Percentiles rank a stretch among this genome's conserved stretches.
Conservation (phyloP, 2,888 invertebrate genomes). For the Eulithis prunata region DNA sequence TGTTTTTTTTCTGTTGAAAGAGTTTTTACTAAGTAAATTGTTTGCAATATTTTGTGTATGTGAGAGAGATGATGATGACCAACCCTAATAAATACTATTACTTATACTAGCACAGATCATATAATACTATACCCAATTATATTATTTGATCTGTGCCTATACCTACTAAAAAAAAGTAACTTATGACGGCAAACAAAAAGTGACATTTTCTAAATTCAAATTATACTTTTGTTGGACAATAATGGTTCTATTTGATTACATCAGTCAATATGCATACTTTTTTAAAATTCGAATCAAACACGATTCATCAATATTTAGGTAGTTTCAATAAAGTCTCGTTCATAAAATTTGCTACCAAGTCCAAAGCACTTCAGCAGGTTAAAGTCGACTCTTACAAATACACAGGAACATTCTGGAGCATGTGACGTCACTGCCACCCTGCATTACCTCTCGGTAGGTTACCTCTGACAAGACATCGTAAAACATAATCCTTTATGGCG, state of each 20-base stretch:
- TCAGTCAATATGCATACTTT: too few species aligned
- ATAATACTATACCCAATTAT: too few species aligned
- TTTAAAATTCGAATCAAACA: too few species aligned
- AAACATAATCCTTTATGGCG: slow-evolving; percentile 42
- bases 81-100: too few species aligned
- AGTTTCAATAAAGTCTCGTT: not conserved
- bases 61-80: too few species aligned
- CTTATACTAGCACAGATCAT: too few species aligned
- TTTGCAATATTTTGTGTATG: too few species aligned
- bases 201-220: not conserved
- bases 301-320: too few species aligned
- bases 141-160: too few species aligned
- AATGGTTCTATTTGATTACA: too few species aligned
- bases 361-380: slow-evolving; percentile 6
- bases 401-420: slow-evolving; percentile 4
- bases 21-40: too few species aligned
- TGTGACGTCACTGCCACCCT: slow-evolving; percentile 15
- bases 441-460: slow-evolving; percentile 24
- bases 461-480: slow-evolving; percentile 35
- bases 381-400: slow-evolving; percentile 1
- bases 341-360: slow-evolving; percentile 3
- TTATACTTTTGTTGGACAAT: not conserved
- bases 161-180: too few species aligned
- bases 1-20: not conserved
- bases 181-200: not conserved